Evolutionary conservation across 2,113 vertebrate genomes (phyloP), one percentile per base, ranked within the genome.

Genomic region (Diadophis punctatus): DNA sequence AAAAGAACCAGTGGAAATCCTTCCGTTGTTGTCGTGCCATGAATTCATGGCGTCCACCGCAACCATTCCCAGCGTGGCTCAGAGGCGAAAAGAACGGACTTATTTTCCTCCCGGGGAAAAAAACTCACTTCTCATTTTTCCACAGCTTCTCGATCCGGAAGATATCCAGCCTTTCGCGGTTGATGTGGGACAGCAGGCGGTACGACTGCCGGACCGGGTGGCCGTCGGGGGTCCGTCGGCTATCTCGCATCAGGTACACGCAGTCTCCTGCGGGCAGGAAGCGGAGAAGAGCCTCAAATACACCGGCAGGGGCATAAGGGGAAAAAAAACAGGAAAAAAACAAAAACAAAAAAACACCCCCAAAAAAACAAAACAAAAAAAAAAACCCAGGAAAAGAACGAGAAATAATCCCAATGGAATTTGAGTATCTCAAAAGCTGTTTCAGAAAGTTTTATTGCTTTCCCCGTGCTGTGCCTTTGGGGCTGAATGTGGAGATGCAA

Each of bases 81-180:
- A 34, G 14, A 34, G 6, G n/a, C 0, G 0, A 18, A 18, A 18
- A 56, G 20, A 23, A 7, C 51, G 1, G 3, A 52, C 22, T 23
- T 56, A 3, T 16, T 12, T 25, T 0, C 8, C 20, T 1, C 25
- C 6, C 7, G 0, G 80, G 22, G 16, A 9, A 8, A 8, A 8
- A 46, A 2, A 88, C 98, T 6, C 97, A 99, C 99, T 99, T 99
- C 91, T 99, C 99, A 1, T 99, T 99, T 94, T 99, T 99, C 99
- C 99, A 99, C 93, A 99, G 98, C 56, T 99, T 99, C 95, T 99
- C 99, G 1, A 99, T 99, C 90, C 99, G 98, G 97, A 99, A 99
- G 96, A 99, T 99, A 95, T 99, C 99, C 2, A 99, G 98, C 94
- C 99, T 99, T 93, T 99, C 99, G 89, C 99, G 96, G 97, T 99